phyloP scores from a whole-genome alignment of 2,797 vertebrate species.

The Danio jaintianensis region DNA sequence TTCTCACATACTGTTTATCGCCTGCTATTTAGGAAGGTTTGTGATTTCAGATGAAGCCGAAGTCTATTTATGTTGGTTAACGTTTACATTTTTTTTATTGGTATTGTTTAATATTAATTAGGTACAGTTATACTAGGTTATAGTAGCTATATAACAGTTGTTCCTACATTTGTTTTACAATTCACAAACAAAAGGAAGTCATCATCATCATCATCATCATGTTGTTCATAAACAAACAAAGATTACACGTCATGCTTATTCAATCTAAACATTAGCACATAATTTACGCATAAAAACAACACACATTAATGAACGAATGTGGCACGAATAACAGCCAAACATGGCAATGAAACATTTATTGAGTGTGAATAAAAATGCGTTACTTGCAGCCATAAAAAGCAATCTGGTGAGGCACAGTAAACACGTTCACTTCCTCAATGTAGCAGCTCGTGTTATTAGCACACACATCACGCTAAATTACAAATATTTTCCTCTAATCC shows the following conservation, averaged over 20 bases:
- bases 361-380: neutral
- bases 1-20: too few species aligned
- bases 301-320: too few species aligned
- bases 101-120: neutral
- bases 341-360: neutral
- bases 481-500: neutral
- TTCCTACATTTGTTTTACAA: too few species aligned
- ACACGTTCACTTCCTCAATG: constrained; percentile 62
- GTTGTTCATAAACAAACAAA: neutral
- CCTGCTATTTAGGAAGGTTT: too few species aligned
- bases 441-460: neutral
- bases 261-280: neutral
- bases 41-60: too few species aligned
- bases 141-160: neutral
- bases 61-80: too few species aligned
- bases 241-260: neutral
- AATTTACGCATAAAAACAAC: neutral
- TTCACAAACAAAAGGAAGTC: neutral
- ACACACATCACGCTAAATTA: neutral
- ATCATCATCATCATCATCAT: neutral
- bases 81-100: neutral
- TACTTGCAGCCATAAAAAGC: neutral
- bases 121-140: neutral
- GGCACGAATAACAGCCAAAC: neutral
- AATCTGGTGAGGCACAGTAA: constrained; percentile 71